phyloP scores from a whole-genome alignment of 2,113 vertebrate genomes.

The Fulmarus glacialis region DNA sequence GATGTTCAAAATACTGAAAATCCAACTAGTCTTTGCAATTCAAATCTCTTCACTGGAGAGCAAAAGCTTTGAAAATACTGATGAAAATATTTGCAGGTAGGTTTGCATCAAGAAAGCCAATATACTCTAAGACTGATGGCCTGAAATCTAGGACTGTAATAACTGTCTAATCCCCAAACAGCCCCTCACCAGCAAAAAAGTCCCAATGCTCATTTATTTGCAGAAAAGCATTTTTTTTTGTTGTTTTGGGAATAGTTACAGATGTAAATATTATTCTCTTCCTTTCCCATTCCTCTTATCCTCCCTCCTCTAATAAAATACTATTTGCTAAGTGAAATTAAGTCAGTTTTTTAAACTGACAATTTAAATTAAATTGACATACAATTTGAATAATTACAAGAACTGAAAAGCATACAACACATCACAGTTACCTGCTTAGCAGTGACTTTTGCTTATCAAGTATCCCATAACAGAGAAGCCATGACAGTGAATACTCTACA shows the following conservation, averaged over 20 bases:
- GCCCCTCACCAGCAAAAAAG: not conserved
- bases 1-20: not conserved
- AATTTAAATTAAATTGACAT: not conserved
- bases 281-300: not conserved
- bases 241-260: not conserved
- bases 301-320: not conserved
- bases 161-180: not conserved
- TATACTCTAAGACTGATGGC: not conserved
- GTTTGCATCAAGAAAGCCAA: not conserved
- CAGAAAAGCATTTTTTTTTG: not conserved
- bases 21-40: not conserved
- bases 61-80: not conserved
- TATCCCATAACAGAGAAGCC: not conserved
- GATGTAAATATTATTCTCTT: not conserved
- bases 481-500: not conserved
- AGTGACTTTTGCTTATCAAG: not conserved
- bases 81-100: not conserved
- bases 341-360: not conserved
- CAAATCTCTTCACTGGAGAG: not conserved
- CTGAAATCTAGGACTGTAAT: not conserved
- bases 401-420: not conserved
- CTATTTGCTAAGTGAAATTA: not conserved
- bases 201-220: not conserved
- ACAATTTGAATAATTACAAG: not conserved
- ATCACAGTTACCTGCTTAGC: not conserved